Evolutionary conservation across 2,888 invertebrate genomes (phyloP).

Genomic region (Tolmerus cingulatus): DNA sequence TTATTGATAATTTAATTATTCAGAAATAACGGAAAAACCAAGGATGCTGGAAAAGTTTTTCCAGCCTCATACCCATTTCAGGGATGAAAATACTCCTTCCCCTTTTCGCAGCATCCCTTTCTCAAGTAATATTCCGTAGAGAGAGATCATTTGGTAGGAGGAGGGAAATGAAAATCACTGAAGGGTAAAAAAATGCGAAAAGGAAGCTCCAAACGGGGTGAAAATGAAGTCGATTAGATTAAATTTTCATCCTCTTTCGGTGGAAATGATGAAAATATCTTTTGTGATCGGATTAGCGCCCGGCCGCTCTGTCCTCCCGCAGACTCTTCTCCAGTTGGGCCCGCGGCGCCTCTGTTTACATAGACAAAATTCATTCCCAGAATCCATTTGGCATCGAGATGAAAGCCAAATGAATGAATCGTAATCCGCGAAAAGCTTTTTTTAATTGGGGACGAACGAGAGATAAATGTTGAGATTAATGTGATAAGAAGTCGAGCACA

Average conservation of each 20-base stretch:
- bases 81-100: neutral
- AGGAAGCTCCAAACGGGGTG: constrained; percentile 27
- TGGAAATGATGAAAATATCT: neutral
- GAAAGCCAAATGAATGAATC: constrained; percentile 27
- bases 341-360: neutral
- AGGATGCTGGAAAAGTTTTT: neutral
- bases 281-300: neutral
- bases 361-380: neutral
- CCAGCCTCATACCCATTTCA: neutral
- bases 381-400: constrained; percentile 11
- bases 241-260: constrained; percentile 1
- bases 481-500: constrained; percentile 14
- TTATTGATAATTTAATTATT: constrained; percentile 2
- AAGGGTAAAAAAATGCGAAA: constrained; percentile 6
- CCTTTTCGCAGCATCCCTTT: neutral
- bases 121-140: neutral
- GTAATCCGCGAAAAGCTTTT: constrained; percentile 21
- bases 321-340: neutral
- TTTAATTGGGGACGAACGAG: constrained; percentile 23
- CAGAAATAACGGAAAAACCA: neutral
- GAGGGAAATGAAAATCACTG: constrained; percentile 7
- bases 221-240: constrained; percentile 22
- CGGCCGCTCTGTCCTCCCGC: neutral
- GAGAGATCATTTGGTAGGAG: neutral
- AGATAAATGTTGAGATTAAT: constrained; percentile 32